Evolutionary conservation across 2,113 vertebrate species (phyloP).

Genomic region (Coreoperca whiteheadi): DNA sequence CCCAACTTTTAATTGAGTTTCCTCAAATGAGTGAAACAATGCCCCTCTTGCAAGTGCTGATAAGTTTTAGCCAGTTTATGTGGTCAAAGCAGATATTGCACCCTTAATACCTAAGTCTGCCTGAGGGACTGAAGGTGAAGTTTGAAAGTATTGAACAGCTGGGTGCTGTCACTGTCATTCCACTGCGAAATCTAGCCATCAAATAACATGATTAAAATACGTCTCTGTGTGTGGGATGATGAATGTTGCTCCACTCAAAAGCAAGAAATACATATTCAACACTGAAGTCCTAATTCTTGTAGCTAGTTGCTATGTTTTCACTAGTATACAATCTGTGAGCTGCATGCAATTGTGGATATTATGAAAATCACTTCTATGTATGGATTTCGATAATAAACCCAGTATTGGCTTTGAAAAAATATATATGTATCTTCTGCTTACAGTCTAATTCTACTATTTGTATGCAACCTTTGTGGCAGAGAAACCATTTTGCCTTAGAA

Average conservation of each 20-base stretch:
- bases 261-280: neutral
- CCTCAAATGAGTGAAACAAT: neutral
- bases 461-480: too few species aligned
- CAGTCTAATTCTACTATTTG: neutral
- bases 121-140: neutral
- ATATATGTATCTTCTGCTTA: neutral
- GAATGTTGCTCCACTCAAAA: neutral
- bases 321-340: neutral
- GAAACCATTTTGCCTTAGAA: neutral
- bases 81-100: neutral
- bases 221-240: neutral
- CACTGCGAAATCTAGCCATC: neutral
- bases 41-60: too few species aligned
- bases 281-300: neutral
- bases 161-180: neutral
- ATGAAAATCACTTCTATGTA: neutral
- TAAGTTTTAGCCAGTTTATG: neutral
- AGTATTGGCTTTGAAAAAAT: neutral
- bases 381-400: neutral
- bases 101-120: neutral
- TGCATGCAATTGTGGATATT: neutral
- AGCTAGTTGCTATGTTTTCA: neutral
- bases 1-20: neutral
- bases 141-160: neutral
- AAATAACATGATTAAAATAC: conserved; percentile 1